A percentile compares a stretch with the other conserved stretches of the same genome.
Evolutionary conservation across 1,140 invertebrate genomes (phyloP).

Genomic region (Oscheius sp.): DNA sequence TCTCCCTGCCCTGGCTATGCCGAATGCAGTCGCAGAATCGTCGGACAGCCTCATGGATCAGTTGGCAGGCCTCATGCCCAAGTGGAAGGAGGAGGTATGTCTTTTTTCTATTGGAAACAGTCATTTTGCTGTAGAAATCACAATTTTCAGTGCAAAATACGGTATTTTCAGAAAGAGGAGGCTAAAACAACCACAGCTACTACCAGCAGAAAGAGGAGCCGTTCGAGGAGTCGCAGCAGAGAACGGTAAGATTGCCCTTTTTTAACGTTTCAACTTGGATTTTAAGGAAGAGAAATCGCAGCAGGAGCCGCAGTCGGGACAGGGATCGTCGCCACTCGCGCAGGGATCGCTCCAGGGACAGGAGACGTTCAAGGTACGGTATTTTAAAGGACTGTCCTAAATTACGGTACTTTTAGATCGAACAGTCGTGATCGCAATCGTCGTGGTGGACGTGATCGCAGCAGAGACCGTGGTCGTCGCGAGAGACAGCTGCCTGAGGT

Average conservation of each 20-base stretch:
- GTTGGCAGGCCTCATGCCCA: constrained; percentile 79
- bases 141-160: too few species aligned
- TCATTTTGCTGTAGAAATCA: too few species aligned
- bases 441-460: constrained; percentile 53
- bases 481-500: constrained; percentile 58
- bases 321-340: too few species aligned
- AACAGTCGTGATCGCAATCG: constrained; percentile 52
- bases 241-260: too few species aligned
- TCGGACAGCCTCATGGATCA: constrained; percentile 76
- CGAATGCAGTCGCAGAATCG: constrained; percentile 62
- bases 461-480: constrained; percentile 52
- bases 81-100: constrained; percentile 40
- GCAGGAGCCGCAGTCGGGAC: constrained; percentile 41
- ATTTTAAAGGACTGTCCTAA: too few species aligned
- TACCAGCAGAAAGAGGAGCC: too few species aligned
- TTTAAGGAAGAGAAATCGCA: constrained; percentile 37
- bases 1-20: constrained; percentile 84
- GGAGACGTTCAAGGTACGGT: constrained; percentile 10
- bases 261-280: too few species aligned
- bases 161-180: too few species aligned
- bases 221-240: constrained; percentile 41
- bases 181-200: too few species aligned
- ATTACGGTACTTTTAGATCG: too few species aligned
- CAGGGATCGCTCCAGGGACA: constrained; percentile 40
- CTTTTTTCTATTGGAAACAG: too few species aligned